Evolutionary conservation across 2,888 invertebrate species (phyloP).

Genomic region (Cactoblastis cactorum): DNA sequence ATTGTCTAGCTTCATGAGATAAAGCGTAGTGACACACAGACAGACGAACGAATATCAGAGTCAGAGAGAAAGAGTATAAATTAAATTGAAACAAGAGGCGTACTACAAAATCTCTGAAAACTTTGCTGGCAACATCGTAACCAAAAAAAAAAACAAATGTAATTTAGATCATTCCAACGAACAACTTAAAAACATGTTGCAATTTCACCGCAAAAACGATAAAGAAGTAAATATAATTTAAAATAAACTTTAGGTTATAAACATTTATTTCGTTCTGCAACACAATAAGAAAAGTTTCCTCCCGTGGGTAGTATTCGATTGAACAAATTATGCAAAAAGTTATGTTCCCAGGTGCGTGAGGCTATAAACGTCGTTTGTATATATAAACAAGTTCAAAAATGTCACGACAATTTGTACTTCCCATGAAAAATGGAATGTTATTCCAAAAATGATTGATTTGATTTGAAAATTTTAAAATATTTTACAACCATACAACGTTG

Average conservation of each 20-base stretch:
- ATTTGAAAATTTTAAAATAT: too few species aligned
- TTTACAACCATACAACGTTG: too few species aligned
- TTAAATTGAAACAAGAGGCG: neutral
- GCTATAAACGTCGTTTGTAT: neutral
- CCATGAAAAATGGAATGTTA: neutral
- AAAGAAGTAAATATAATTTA: slow-evolving; percentile 25
- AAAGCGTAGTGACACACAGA: too few species aligned
- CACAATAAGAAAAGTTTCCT: slow-evolving; percentile 30
- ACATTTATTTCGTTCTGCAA: slow-evolving; percentile 32
- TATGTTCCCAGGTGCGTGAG: slow-evolving; percentile 22
- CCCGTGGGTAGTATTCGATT: slow-evolving; percentile 34
- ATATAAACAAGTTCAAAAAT: neutral
- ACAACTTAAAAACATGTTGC: slow-evolving; percentile 6
- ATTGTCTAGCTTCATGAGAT: too few species aligned
- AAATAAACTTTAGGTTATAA: slow-evolving; percentile 29
- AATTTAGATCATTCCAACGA: neutral
- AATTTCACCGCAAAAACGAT: slow-evolving; percentile 21
- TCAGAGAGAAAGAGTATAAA: neutral
- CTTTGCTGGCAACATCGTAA: neutral
- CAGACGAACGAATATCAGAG: too few species aligned
- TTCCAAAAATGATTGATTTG: too few species aligned
- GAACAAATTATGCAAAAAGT: slow-evolving; percentile 37
- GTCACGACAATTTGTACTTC: neutral
- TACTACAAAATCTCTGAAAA: neutral
- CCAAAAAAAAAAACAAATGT: neutral